Base-by-base conservation (phyloP, 2,888 invertebrate genomes). In the Eupithecia subfuscata region DNA sequence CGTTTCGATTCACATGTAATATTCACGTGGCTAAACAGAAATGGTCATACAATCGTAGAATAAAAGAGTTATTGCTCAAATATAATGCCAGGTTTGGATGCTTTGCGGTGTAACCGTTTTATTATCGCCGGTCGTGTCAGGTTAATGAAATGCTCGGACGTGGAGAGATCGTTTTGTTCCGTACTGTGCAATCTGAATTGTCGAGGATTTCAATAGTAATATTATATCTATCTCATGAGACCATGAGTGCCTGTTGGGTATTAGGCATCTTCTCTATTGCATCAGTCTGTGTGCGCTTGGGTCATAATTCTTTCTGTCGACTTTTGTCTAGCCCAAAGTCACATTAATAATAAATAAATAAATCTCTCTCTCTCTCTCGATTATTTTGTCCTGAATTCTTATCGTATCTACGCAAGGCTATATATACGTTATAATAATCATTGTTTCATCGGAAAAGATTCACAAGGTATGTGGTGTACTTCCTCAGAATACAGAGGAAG, bases 1-100 rank as follows among this genome's bases (percentile, higher is more conserved):
- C 75, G 74, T 77, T 80, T 76, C 77, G 75, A 78, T 77, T 73
- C 69, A 74, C 75, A 80, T 81, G 75, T 74, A 74, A 75, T 74
- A 75, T 73, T 76, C 70, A 74, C 71, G 71, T 74, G 69, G 71
- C 72, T 74, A 68, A 75, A 71, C 75, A 73, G 71, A 56, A 76
- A 74, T 74, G 71, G 48, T 71, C 70, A 72, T 74, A 74, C 43
- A 69, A 43, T 37, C 72, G 18, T 60, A 69, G 74, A 71, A 52
- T 48, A 34, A 60, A 40, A 64, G 43, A 71, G 37, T 70, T 34
- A n/a, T 34, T 71, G 9, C 16, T 56, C 48, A 60, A 65, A 71
- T 76, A 67, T 65, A 22, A 69, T 60, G 16, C 63, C 6, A 9
- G 65, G 18, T 65, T 56, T 25, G 63, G 71, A 25, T 64, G 71